phyloP scores from a whole-genome alignment of 2,888 invertebrate genomes.

The Acanthoscelides obtectus region DNA sequence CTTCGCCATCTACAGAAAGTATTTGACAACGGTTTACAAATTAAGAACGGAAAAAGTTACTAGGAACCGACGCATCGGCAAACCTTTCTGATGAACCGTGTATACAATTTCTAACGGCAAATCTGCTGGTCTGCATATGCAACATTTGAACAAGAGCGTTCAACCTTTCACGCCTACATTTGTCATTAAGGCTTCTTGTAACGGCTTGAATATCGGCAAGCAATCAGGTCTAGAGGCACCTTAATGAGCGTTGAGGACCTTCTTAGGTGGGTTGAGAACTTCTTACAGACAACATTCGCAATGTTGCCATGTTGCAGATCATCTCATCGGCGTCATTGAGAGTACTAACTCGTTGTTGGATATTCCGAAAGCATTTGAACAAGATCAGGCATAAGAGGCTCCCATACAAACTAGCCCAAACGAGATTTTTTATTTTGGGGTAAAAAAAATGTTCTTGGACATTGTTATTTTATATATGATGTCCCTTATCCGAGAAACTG shows the following conservation, averaged over 20 bases:
- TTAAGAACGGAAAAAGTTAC: too few relatives aligned
- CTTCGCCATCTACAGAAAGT: too few relatives aligned
- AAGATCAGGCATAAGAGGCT: too few relatives aligned
- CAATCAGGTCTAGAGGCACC: not conserved
- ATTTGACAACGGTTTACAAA: too few relatives aligned
- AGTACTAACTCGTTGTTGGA: too few relatives aligned
- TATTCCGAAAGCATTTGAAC: too few relatives aligned
- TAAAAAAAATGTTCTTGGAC: too few relatives aligned
- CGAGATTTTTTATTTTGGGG: too few relatives aligned
- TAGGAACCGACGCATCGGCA: too few relatives aligned
- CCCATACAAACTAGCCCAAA: too few relatives aligned
- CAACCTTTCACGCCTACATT: not conserved
- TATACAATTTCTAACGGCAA: not conserved
- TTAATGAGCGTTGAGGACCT: not conserved
- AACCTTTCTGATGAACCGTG: not conserved
- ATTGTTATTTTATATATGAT: too few relatives aligned
- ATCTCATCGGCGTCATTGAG: not conserved
- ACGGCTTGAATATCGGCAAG: not conserved
- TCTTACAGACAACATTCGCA: not conserved
- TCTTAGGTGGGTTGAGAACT: not conserved
- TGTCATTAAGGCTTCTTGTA: not conserved
- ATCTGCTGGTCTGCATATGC: not conserved
- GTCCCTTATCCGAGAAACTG: too few relatives aligned
- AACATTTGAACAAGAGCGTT: not conserved
- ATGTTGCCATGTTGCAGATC: not conserved